A percentile compares a stretch with the other conserved stretches of the same genome.
phyloP scores from a whole-genome alignment of 2,888 invertebrate species.

The Rhamnusium bicolor region DNA sequence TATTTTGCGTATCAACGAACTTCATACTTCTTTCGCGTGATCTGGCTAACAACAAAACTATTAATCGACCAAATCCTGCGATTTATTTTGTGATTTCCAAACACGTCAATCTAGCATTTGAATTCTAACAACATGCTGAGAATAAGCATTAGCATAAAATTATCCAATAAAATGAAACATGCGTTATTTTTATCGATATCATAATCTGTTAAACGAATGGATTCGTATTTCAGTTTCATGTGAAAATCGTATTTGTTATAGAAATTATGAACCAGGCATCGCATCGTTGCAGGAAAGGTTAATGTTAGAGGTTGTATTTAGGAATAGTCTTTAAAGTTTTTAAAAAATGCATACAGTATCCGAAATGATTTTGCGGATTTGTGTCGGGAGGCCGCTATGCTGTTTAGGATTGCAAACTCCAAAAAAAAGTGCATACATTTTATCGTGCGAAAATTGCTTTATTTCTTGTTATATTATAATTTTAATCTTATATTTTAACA shows the following conservation, averaged over 20 bases:
- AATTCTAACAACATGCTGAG: slow-evolving; percentile 12
- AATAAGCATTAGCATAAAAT: slow-evolving; percentile 34
- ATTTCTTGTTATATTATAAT: too few relatives aligned
- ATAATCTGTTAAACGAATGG: slow-evolving; percentile 11
- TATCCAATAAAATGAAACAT: slow-evolving; percentile 34
- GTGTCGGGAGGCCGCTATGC: too few relatives aligned
- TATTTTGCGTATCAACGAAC: not conserved
- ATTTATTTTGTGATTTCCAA: slow-evolving; percentile 23
- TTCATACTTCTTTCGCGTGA: not conserved
- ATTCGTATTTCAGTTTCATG: slow-evolving; percentile 16
- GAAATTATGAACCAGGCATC: not conserved
- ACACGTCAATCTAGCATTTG: slow-evolving; percentile 18
- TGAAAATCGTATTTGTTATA: slow-evolving; percentile 8
- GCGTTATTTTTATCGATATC: slow-evolving; percentile 34
- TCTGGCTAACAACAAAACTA: not conserved
- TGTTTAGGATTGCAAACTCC: too few relatives aligned
- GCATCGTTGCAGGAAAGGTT: not conserved
- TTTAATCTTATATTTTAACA: too few relatives aligned
- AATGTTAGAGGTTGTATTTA: too few relatives aligned
- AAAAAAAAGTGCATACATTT: too few relatives aligned
- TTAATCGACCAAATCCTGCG: not conserved
- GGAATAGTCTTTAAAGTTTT: too few relatives aligned
- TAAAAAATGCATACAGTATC: too few relatives aligned
- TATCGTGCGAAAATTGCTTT: too few relatives aligned
- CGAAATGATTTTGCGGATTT: too few relatives aligned